Conservation (phyloP, 2,888 invertebrate species). For the Barypeithes pellucidus region DNA sequence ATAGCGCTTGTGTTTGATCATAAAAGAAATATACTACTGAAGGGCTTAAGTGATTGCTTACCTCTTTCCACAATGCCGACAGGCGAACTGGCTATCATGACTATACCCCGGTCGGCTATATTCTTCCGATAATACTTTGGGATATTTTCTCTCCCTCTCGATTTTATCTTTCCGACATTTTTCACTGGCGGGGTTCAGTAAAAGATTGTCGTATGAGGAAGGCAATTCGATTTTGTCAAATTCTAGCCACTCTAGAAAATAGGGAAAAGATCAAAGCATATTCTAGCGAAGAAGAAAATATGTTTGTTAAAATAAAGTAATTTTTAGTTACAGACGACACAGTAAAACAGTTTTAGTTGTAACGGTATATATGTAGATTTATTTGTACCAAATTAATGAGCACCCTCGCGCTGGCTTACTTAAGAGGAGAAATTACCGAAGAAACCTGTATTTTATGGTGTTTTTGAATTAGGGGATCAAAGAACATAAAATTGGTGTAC, state of each 20-base stretch:
- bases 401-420: too few species aligned
- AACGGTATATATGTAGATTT: background rate
- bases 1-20: too few species aligned
- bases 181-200: slow-evolving; percentile 57
- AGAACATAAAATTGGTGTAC: too few species aligned
- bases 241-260: slow-evolving; percentile 66
- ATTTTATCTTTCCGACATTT: slow-evolving; percentile 57
- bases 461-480: too few species aligned
- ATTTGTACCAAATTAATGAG: slow-evolving; percentile 8
- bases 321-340: background rate
- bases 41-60: too few species aligned
- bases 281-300: background rate
- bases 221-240: slow-evolving; percentile 66
- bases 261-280: slow-evolving; percentile 26
- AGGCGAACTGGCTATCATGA: slow-evolving; percentile 79
- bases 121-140: slow-evolving; percentile 57
- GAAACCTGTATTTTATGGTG: too few species aligned
- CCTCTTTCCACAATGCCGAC: slow-evolving; percentile 88
- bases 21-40: too few species aligned
- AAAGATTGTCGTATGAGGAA: slow-evolving; percentile 60
- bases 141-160: slow-evolving; percentile 60
- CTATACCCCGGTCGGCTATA: slow-evolving; percentile 69
- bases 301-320: too few species aligned
- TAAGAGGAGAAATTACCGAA: too few species aligned
- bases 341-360: slow-evolving; percentile 19